A percentile compares a stretch with the other conserved stretches of the same genome.
phyloP scores from a whole-genome alignment of 1,140 invertebrate genomes.

The Temnothorax longispinosus region DNA sequence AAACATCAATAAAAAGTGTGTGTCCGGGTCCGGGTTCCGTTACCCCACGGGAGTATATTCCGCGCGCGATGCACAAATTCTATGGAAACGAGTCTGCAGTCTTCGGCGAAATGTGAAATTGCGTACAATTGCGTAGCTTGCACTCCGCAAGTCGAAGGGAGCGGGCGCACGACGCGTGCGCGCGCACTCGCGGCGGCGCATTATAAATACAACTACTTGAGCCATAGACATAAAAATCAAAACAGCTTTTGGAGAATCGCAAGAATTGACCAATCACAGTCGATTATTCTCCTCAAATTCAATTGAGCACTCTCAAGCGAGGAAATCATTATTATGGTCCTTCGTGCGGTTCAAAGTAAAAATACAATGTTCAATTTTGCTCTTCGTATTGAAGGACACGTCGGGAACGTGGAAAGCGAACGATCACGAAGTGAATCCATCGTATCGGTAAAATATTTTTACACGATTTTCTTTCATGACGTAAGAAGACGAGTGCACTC shows the following conservation, averaged over 20 bases:
- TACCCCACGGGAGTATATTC: too few species aligned
- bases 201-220: slow-evolving; percentile 78
- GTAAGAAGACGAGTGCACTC: neutral
- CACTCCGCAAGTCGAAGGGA: neutral
- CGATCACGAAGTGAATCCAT: neutral
- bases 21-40: too few species aligned
- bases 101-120: neutral
- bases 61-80: neutral
- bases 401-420: neutral
- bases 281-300: too few species aligned
- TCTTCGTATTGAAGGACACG: neutral
- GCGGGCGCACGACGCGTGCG: neutral
- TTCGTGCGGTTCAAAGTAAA: slow-evolving; percentile 29
- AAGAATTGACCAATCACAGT: too few species aligned
- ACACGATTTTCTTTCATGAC: neutral
- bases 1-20: too few species aligned
- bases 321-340: slow-evolving; percentile 23
- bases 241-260: too few species aligned
- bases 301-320: slow-evolving; percentile 12
- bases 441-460: neutral
- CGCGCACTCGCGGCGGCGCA: slow-evolving; percentile 44
- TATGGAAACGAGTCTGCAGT: neutral
- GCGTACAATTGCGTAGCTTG: too few species aligned
- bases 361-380: slow-evolving; percentile 14
- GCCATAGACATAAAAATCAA: too few species aligned